Conservation (phyloP, 2,888 invertebrate genomes). For the Drosophila infuscata region DNA sequence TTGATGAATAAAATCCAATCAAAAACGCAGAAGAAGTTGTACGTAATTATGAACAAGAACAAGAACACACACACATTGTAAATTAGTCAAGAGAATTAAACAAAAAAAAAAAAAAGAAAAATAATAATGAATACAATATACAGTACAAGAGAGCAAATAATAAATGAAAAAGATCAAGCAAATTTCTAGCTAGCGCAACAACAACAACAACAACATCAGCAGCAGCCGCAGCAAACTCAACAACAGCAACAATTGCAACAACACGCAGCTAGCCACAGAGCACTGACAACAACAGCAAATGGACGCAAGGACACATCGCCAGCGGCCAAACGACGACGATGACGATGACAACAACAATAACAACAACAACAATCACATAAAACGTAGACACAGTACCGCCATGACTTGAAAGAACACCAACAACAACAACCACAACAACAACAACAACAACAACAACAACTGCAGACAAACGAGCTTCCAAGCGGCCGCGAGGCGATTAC, state of each 20-base stretch:
- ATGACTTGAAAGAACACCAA: conserved; percentile 44
- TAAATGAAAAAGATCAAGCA: conserved; percentile 56
- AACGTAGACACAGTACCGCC: conserved; percentile 36
- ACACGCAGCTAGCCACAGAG: conserved; percentile 3
- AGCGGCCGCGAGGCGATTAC: conserved; percentile 54
- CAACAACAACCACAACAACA: conserved; percentile 15
- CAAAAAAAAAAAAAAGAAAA: conserved; percentile 12
- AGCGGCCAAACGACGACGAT: conserved; percentile 42
- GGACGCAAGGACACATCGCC: conserved; percentile 25
- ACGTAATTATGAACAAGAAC: conserved; percentile 83
- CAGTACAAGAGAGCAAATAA: conserved; percentile 57
- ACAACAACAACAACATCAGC: conserved; percentile 35
- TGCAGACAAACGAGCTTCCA: conserved; percentile 71
- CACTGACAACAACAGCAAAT: conserved; percentile 14
- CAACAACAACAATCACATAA: conserved; percentile 27
- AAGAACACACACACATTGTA: conserved; percentile 78
- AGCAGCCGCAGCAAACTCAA: conserved; percentile 12
- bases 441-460: conserved; percentile 26
- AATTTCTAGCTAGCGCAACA: conserved; percentile 58
- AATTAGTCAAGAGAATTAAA: conserved; percentile 73
- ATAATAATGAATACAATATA: conserved; percentile 16
- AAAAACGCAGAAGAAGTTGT: conserved; percentile 82
- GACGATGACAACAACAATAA: conserved; percentile 20
- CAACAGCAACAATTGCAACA: conserved; percentile 7
- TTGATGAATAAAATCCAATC: conserved; percentile 76